Conservation (phyloP, 2,888 invertebrate species). For the Coleophora flavipennella region DNA sequence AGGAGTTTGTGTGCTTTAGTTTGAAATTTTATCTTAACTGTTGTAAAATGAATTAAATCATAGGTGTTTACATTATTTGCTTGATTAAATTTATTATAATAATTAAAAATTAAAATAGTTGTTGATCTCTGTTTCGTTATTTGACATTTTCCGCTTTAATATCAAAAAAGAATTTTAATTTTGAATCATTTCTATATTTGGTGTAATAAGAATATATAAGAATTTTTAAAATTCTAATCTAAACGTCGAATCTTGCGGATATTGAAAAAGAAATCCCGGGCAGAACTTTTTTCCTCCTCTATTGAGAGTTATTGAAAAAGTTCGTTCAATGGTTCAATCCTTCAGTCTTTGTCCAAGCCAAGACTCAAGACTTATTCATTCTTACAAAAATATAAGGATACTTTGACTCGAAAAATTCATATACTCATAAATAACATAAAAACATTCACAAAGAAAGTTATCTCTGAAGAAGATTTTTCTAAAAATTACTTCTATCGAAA, state of each 20-base stretch:
- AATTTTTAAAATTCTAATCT: constrained; percentile 32
- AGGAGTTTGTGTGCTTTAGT: too few relatives aligned
- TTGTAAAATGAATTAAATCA: too few relatives aligned
- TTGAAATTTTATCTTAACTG: too few relatives aligned
- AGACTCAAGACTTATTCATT: constrained; percentile 21
- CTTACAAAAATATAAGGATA: background rate
- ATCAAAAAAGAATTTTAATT: too few relatives aligned
- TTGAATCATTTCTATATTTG: too few relatives aligned
- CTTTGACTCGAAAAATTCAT: constrained; percentile 11
- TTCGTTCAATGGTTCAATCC: constrained; percentile 42
- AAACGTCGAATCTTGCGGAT: constrained; percentile 13
- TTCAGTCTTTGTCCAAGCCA: constrained; percentile 20
- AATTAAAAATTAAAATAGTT: too few relatives aligned
- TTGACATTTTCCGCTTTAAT: constrained; percentile 16
- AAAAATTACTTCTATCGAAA: too few relatives aligned
- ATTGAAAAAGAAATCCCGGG: constrained; percentile 17
- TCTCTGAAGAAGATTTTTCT: too few relatives aligned
- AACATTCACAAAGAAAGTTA: too few relatives aligned
- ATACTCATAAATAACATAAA: constrained; percentile 3
- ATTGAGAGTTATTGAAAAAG: constrained; percentile 51
- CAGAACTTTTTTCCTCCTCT: constrained; percentile 24
- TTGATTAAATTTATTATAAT: too few relatives aligned
- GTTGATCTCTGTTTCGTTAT: constrained; percentile 4
- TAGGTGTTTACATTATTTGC: too few relatives aligned
- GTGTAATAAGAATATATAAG: too few relatives aligned